A percentile compares a stretch with the other conserved stretches of the same genome.
Conservation (phyloP, 2,888 invertebrate genomes). For the Apotomis turbidana region DNA sequence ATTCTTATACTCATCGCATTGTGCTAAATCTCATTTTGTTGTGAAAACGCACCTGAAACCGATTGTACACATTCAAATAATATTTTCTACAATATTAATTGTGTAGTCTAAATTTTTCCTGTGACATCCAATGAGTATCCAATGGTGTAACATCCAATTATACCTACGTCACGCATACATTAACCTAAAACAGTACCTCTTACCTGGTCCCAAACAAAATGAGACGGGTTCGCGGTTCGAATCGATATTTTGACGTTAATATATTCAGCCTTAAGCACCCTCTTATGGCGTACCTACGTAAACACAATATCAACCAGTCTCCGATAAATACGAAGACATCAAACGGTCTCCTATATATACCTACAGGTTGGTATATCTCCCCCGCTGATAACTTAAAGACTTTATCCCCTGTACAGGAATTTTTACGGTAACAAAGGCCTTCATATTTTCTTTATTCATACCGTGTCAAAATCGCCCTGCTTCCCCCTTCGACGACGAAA, state of each 20-base stretch:
- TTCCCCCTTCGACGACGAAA: conserved; percentile 69
- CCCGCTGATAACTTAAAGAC: conserved; percentile 81
- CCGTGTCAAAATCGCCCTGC: conserved; percentile 79
- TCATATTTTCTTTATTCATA: conserved; percentile 83
- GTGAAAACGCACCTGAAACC: too few relatives aligned
- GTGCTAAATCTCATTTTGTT: too few relatives aligned
- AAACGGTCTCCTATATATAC: conserved; percentile 47
- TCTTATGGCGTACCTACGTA: conserved; percentile 64
- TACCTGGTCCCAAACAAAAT: conserved; percentile 55
- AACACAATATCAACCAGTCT: conserved; percentile 62
- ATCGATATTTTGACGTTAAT: conserved; percentile 66
- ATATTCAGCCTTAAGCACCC: conserved; percentile 74
- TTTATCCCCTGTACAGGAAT: conserved; percentile 82
- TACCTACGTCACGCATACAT: conserved; percentile 5
- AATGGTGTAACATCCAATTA: neutral
- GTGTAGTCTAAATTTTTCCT: too few relatives aligned
- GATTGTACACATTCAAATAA: too few relatives aligned
- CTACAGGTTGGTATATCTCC: conserved; percentile 47
- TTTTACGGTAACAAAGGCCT: conserved; percentile 82
- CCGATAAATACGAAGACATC: conserved; percentile 64
- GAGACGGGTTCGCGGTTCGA: conserved; percentile 52
- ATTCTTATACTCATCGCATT: too few relatives aligned
- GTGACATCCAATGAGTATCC: too few relatives aligned
- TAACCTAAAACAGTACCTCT: conserved; percentile 13
- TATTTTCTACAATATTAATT: too few relatives aligned